Evolutionary conservation across 2,113 vertebrate genomes (phyloP).

Genomic region (Rhodinocichla rosea): DNA sequence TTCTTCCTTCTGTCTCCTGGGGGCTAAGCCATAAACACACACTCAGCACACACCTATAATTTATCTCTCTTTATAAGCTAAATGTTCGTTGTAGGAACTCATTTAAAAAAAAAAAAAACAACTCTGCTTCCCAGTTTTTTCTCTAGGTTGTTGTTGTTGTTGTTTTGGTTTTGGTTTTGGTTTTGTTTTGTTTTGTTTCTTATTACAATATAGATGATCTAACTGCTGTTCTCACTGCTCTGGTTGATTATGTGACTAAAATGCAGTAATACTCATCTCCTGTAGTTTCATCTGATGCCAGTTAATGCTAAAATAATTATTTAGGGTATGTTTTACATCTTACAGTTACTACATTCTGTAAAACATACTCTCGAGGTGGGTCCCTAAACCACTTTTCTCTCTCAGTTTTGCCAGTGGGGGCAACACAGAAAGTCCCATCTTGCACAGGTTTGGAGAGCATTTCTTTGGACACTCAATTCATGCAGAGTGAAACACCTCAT

Average conservation of each 20-base stretch:
- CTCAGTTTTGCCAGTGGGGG: background rate
- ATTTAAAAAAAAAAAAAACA: background rate
- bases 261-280: background rate
- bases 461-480: background rate
- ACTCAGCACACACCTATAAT: background rate
- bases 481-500: background rate
- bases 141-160: background rate
- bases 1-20: background rate
- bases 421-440: background rate
- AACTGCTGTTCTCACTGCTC: background rate
- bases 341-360: background rate
- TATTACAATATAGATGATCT: background rate
- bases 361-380: background rate
- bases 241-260: background rate
- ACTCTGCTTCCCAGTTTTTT: background rate
- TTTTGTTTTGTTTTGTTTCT: background rate
- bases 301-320: background rate
- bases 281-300: background rate
- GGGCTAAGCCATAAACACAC: background rate
- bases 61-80: conserved; percentile 20
- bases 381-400: background rate
- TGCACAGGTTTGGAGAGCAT: background rate
- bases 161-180: background rate
- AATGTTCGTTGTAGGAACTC: background rate
- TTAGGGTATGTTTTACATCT: background rate